Base-by-base conservation (phyloP, 1,140 invertebrate species). In the Habropoda laboriosa region DNA sequence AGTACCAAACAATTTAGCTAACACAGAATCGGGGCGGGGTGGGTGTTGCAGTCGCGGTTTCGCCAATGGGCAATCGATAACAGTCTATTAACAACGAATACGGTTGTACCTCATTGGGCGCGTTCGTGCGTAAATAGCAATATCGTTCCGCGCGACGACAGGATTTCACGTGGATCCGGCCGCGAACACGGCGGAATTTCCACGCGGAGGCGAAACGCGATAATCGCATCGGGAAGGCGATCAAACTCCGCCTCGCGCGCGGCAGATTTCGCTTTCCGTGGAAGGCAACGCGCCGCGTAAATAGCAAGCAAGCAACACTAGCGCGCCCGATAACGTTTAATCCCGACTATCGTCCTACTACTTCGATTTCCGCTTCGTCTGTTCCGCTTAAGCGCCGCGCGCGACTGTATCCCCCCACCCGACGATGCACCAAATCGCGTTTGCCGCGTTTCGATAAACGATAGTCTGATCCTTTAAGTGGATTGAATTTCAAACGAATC, bases 1-100 rank as follows among this genome's bases (percentile, higher is more conserved):
- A 95, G 95, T 95, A 94, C 79, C 57, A 32, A 30, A 77, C 30
- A 53, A 71, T 75, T 66, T 27, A 79, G 53, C 60, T 38, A 13
- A 32, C 47, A 61, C 32, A 40, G 45, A 57, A 32, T n/a, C 8
- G 0, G 8, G n/a, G n/a, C n/a, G n/a, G n/a, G n/a, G n/a, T n/a
- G n/a, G n/a, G n/a, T n/a, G n/a, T n/a, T 47, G 57, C 3, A 58
- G 51, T 67, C 71, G 32, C 40, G 60, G 32, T 66, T 53, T 27
- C 24, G n/a, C 27, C 30, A 45, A 49, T 72, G 42, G 67, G 21
- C 38, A 66, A 77, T 61, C 78, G 71, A 75, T 75, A 61, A 42
- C 42, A 12, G 35, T 58, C 42, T 76, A 51, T 80, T 80, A 74
- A 66, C 60, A 71, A 58, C 51, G 40, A 66, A 40, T 49, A 49